Conservation (phyloP, 2,113 vertebrate genomes). For the Actenoides lindsayi region DNA sequence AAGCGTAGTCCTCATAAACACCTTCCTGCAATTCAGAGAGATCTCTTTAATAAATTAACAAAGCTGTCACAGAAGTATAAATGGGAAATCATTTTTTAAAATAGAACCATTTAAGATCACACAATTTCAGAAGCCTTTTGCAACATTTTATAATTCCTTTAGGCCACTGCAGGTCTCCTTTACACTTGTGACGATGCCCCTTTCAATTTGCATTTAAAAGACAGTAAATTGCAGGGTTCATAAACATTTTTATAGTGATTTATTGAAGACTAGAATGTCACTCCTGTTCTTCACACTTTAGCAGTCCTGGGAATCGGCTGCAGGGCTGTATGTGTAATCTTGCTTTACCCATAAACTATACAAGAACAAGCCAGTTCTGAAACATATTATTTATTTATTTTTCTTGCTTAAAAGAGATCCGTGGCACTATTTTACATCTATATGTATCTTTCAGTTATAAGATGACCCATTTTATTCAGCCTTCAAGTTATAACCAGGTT, state of each 20-base stretch:
- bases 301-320: constrained; percentile 77
- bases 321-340: constrained; percentile 67
- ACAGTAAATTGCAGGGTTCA: constrained; percentile 84
- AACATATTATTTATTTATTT: constrained; percentile 61
- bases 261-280: constrained; percentile 79
- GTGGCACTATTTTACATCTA: constrained; percentile 51
- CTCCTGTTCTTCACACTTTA: constrained; percentile 82
- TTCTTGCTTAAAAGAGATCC: constrained; percentile 38
- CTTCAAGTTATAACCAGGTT: constrained; percentile 64
- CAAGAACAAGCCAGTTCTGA: constrained; percentile 56
- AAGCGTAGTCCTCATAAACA: not conserved
- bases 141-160: constrained; percentile 67
- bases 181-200: constrained; percentile 70
- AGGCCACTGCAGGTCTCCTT: constrained; percentile 74
- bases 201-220: constrained; percentile 86
- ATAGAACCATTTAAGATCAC: constrained; percentile 66
- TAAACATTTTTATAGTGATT: constrained; percentile 86
- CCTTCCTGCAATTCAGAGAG: constrained; percentile 31
- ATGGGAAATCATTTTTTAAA: constrained; percentile 64
- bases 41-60: constrained; percentile 68
- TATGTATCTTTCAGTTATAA: constrained; percentile 67
- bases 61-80: constrained; percentile 57
- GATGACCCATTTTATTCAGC: constrained; percentile 72
- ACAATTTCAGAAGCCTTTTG: constrained; percentile 56
- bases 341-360: constrained; percentile 70